Percentiles rank a stretch among this genome's conserved stretches.
Evolutionary conservation across 2,113 vertebrate genomes (phyloP).

Genomic region (Sinocyclocheilus maitianheensis): DNA sequence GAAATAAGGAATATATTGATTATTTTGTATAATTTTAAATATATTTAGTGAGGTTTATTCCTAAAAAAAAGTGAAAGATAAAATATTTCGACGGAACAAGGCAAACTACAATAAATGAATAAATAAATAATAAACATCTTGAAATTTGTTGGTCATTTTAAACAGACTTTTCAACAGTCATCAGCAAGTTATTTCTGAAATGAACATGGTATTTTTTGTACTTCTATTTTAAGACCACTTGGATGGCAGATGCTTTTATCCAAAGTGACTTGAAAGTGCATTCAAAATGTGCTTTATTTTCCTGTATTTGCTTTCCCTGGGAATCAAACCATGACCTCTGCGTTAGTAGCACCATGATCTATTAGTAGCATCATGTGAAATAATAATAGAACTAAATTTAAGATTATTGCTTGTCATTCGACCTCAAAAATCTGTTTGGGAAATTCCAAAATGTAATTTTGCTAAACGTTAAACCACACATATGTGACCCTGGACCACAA

Average conservation of each 20-base stretch:
- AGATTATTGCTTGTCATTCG: neutral
- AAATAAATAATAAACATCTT: neutral
- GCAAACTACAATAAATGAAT: too few relatives aligned
- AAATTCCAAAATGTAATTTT: too few relatives aligned
- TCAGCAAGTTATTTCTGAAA: neutral
- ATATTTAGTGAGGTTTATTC: neutral
- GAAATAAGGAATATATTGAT: neutral
- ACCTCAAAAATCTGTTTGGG: too few relatives aligned
- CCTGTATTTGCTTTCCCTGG: neutral
- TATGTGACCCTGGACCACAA: too few relatives aligned
- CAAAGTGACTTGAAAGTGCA: neutral
- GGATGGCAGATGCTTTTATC: neutral
- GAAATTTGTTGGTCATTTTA: neutral
- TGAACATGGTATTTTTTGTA: neutral
- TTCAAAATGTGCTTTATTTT: neutral
- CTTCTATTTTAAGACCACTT: neutral
- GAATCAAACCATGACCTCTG: neutral
- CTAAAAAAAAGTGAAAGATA: too few relatives aligned
- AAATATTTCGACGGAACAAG: too few relatives aligned
- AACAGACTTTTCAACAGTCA: neutral
- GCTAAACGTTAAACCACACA: too few relatives aligned
- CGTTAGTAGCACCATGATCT: neutral
- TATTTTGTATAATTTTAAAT: neutral
- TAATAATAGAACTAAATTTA: neutral
- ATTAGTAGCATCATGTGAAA: neutral